Evolutionary conservation across 2,888 invertebrate species (phyloP).

Genomic region (Agrilus cyanescens): DNA sequence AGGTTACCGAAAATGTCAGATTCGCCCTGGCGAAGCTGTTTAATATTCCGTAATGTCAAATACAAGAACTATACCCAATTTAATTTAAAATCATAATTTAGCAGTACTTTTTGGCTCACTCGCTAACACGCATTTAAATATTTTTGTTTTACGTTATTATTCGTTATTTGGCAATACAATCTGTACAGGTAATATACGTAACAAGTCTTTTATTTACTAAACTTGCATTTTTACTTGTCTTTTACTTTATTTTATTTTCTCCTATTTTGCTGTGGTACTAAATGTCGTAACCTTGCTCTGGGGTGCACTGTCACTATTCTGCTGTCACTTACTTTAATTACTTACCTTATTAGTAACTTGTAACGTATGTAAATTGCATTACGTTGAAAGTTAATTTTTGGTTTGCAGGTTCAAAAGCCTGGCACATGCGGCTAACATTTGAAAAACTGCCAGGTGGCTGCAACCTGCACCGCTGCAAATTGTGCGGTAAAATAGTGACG

Average conservation of each 20-base stretch:
- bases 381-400: conserved; percentile 20
- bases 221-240: background rate
- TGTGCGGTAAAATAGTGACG: conserved; percentile 89
- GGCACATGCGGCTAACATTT: conserved; percentile 91
- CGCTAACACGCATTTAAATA: too few relatives aligned
- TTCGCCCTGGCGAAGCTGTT: too few relatives aligned
- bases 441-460: conserved; percentile 86
- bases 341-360: conserved; percentile 16
- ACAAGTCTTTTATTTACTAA: background rate
- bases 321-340: conserved; percentile 25
- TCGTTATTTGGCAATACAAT: too few relatives aligned
- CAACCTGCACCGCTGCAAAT: conserved; percentile 88
- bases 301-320: conserved; percentile 38
- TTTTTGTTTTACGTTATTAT: too few relatives aligned
- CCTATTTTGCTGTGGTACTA: conserved; percentile 10
- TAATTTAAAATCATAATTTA: too few relatives aligned
- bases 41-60: too few relatives aligned
- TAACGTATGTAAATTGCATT: background rate
- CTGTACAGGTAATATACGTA: too few relatives aligned
- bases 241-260: conserved; percentile 1
- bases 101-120: too few relatives aligned
- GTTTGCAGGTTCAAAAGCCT: conserved; percentile 86
- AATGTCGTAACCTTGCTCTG: conserved; percentile 27
- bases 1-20: too few relatives aligned
- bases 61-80: too few relatives aligned